A percentile compares a stretch with the other conserved stretches of the same genome.
Evolutionary conservation across 2,113 vertebrate species (phyloP).

Genomic region (Chaenogobius annularis): DNA sequence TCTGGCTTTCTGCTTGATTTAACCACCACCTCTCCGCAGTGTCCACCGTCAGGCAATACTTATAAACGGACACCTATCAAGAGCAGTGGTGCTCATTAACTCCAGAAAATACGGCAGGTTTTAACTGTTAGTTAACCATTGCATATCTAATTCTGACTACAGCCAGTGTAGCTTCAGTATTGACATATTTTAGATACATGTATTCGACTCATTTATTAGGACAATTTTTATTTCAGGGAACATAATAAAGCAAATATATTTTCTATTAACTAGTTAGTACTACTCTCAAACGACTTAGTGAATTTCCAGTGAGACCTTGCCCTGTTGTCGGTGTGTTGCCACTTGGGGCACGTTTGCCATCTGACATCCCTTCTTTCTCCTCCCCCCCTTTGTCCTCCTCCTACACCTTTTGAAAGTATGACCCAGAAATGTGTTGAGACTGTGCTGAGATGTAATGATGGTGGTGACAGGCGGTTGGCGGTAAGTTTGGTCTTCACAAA

Average conservation of each 20-base stretch:
- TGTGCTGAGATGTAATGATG: conserved; percentile 79
- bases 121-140: not conserved
- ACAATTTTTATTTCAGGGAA: not conserved
- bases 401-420: conserved; percentile 59
- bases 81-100: conserved; percentile 41
- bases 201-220: not conserved
- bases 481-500: conserved; percentile 76
- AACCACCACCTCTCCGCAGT: conserved; percentile 76
- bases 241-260: conserved; percentile 1
- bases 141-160: not conserved
- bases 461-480: conserved; percentile 69
- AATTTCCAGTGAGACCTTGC: conserved; percentile 15
- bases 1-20: conserved; percentile 76
- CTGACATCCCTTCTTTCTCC: conserved; percentile 41
- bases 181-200: not conserved
- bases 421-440: conserved; percentile 71
- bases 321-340: conserved; percentile 47
- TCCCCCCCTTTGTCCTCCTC: conserved; percentile 31
- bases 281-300: conserved; percentile 6
- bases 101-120: not conserved
- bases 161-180: not conserved
- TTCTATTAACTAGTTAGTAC: not conserved
- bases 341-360: conserved; percentile 57
- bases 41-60: conserved; percentile 59
- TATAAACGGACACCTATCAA: conserved; percentile 62